A percentile compares a stretch with the other conserved stretches of the same genome.
These are phyloP conservation scores for Polyploca ridens DNA, from an alignment of 2,888 invertebrate species.

Conservation along the genomic window DNA sequence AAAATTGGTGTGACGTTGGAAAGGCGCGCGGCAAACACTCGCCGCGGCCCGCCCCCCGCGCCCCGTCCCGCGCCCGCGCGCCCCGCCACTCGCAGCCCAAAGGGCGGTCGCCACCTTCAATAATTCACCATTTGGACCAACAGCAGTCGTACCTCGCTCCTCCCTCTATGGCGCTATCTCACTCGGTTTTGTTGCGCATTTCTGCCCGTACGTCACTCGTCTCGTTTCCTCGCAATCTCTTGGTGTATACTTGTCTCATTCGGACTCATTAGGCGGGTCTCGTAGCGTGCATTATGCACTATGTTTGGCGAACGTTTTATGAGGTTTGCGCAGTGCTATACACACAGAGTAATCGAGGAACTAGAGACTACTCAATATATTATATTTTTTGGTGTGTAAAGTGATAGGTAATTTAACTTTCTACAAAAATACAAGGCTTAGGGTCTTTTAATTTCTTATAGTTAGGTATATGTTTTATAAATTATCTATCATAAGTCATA, in stretches of 20 bases:
- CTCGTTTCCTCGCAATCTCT: slow-evolving; percentile 28
- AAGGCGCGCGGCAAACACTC: slow-evolving; percentile 66
- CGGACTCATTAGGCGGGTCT: slow-evolving; percentile 70
- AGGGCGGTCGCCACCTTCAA: slow-evolving; percentile 76
- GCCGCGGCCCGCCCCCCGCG: slow-evolving; percentile 22
- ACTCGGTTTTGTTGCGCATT: slow-evolving; percentile 61
- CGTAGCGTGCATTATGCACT: slow-evolving; percentile 72
- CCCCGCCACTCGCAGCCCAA: slow-evolving; percentile 67
- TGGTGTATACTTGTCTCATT: slow-evolving; percentile 42
- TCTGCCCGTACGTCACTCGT: slow-evolving; percentile 38
- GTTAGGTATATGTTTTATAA: too few relatives aligned
- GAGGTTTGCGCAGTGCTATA: slow-evolving; percentile 68
- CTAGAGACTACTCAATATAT: slow-evolving; percentile 41
- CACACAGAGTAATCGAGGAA: slow-evolving; percentile 55
- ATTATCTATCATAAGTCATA: too few relatives aligned
- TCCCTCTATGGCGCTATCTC: slow-evolving; percentile 48
- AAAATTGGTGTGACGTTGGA: slow-evolving; percentile 74
- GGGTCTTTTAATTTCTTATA: too few relatives aligned
- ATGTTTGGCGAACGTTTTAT: slow-evolving; percentile 76
- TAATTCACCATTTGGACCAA: slow-evolving; percentile 72
- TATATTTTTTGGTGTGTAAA: too few relatives aligned
- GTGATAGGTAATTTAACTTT: too few relatives aligned
- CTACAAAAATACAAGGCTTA: too few relatives aligned
- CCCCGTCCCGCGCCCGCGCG: slow-evolving; percentile 27
- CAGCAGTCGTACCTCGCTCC: slow-evolving; percentile 57